These are phyloP conservation scores for Apotomis betuletana DNA, from an alignment of 2,888 invertebrate species.

Conservation along the genomic window DNA sequence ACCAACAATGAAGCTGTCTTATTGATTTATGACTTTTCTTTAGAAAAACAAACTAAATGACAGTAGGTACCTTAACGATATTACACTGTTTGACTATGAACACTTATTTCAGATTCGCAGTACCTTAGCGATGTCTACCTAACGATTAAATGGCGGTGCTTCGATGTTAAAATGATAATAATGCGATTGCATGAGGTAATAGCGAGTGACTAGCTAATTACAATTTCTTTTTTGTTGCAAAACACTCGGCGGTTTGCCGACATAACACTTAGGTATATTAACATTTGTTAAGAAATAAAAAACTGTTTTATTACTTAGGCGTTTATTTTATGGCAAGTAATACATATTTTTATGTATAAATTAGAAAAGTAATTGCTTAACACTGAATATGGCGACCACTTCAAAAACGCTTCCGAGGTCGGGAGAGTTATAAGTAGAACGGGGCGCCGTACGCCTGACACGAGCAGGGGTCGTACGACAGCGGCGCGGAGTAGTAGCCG, in stretches of 20 bases:
- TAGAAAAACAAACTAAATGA: no score
- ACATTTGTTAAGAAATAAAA: slow-evolving; percentile 1
- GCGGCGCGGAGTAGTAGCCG: slow-evolving; percentile 32
- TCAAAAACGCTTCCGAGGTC: slow-evolving; percentile 10
- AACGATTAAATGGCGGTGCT: background rate
- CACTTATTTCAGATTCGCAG: no score
- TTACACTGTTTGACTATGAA: no score
- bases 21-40: no score
- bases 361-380: slow-evolving; percentile 8
- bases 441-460: slow-evolving; percentile 48
- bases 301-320: background rate
- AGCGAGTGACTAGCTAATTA: background rate
- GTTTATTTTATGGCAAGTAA: background rate
- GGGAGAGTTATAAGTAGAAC: slow-evolving; percentile 50
- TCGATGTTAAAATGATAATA: background rate
- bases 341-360: slow-evolving; percentile 9
- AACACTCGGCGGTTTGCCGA: background rate
- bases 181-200: background rate
- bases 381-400: slow-evolving; percentile 17
- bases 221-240: slow-evolving; percentile 12
- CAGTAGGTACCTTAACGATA: no score
- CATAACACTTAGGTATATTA: background rate
- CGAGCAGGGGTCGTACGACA: slow-evolving; percentile 45
- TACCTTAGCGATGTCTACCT: background rate
- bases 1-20: no score